phyloP scores from a whole-genome alignment of 2,888 invertebrate genomes.

The Mesochorus sp. region DNA sequence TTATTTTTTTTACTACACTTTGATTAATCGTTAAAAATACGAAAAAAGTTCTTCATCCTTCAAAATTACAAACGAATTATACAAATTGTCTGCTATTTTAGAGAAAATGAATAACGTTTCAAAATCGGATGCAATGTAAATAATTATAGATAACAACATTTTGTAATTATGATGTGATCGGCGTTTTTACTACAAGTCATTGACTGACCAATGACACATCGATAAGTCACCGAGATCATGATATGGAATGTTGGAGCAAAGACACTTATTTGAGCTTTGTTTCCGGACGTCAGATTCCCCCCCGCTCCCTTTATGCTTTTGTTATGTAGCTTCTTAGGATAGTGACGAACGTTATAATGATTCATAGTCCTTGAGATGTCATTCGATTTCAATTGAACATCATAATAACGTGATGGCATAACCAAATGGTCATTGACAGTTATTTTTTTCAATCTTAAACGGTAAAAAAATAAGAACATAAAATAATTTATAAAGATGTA shows the following conservation, averaged over 20 bases:
- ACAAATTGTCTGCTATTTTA: slow-evolving; percentile 2
- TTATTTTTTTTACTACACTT: too few species aligned
- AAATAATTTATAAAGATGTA: neutral
- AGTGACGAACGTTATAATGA: neutral
- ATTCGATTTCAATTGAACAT: neutral
- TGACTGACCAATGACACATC: slow-evolving; percentile 16
- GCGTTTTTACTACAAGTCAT: slow-evolving; percentile 8
- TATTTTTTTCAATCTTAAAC: too few species aligned
- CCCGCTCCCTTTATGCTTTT: too few species aligned
- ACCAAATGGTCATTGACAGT: too few species aligned
- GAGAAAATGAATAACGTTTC: neutral
- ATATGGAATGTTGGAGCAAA: neutral
- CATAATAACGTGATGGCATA: too few species aligned
- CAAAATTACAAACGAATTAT: slow-evolving; percentile 9
- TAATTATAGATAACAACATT: neutral
- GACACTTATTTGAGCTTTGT: neutral
- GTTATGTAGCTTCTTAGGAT: too few species aligned
- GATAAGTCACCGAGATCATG: neutral
- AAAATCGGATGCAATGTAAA: slow-evolving; percentile 4
- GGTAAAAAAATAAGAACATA: neutral
- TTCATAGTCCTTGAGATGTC: neutral
- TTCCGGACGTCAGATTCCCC: neutral
- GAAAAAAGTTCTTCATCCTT: slow-evolving; percentile 4
- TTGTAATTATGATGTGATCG: neutral
- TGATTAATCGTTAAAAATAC: slow-evolving; percentile 3